Evolutionary conservation across 2,888 invertebrate species (phyloP).

Genomic region (Nebria salina): DNA sequence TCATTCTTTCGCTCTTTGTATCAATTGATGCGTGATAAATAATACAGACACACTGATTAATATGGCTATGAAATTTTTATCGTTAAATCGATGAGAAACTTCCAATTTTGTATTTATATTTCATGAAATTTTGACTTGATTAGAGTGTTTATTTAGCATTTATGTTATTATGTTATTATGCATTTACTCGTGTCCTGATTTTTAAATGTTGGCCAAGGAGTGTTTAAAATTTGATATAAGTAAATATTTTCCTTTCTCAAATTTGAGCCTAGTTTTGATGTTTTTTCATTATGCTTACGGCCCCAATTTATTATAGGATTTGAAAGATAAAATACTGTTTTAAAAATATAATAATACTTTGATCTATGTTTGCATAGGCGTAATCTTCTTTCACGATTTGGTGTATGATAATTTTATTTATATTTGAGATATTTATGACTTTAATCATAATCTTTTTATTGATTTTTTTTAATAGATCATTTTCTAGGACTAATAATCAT

Average conservation of each 20-base stretch:
- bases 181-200: background rate
- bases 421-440: background rate
- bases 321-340: too few species aligned
- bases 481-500: background rate
- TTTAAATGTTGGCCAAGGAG: background rate
- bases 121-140: background rate
- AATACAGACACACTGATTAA: background rate
- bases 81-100: background rate
- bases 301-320: too few species aligned
- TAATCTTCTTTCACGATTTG: background rate
- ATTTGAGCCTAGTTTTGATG: too few species aligned
- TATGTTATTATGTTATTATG: slow-evolving; percentile 6
- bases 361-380: too few species aligned
- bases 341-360: too few species aligned
- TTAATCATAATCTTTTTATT: background rate
- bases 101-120: slow-evolving; percentile 8
- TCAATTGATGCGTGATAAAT: slow-evolving; percentile 4
- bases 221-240: too few species aligned
- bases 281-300: too few species aligned
- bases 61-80: background rate
- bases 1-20: background rate
- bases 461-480: background rate
- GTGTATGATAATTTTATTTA: background rate
- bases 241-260: too few species aligned
- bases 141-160: background rate